Conservation (phyloP, 2,888 invertebrate species). For the Agrotis clavis region DNA sequence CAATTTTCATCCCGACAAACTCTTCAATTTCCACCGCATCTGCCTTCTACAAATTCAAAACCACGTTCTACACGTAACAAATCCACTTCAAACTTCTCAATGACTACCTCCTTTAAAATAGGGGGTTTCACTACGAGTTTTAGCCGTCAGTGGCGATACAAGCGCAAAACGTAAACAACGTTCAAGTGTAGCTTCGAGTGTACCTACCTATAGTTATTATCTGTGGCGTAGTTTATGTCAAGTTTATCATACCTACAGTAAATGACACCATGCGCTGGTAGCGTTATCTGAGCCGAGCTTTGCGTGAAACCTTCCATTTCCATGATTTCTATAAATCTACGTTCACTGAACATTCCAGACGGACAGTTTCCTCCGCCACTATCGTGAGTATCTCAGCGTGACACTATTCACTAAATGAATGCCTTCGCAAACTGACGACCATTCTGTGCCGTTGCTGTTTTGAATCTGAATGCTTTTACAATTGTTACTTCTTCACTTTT, state of each 20-base stretch:
- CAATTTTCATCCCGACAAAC: not conserved
- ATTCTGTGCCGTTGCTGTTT: constrained; percentile 43
- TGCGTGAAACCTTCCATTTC: too few relatives aligned
- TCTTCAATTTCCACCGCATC: not conserved
- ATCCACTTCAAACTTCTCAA: not conserved
- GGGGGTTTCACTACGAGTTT: too few relatives aligned
- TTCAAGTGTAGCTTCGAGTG: too few relatives aligned
- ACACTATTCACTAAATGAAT: constrained; percentile 61
- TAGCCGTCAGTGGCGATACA: too few relatives aligned
- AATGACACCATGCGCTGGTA: too few relatives aligned
- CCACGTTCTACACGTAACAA: not conserved
- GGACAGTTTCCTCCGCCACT: constrained; percentile 42
- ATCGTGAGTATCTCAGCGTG: constrained; percentile 55
- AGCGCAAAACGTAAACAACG: too few relatives aligned
- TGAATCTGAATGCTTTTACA: constrained; percentile 53
- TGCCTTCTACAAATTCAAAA: not conserved
- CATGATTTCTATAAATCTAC: constrained; percentile 13
- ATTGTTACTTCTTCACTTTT: constrained; percentile 42
- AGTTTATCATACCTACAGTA: too few relatives aligned
- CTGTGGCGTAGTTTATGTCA: too few relatives aligned
- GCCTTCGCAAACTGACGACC: constrained; percentile 46
- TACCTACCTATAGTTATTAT: too few relatives aligned
- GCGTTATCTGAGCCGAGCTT: too few relatives aligned
- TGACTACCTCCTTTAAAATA: not conserved
- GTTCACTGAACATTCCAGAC: constrained; percentile 37